These are phyloP conservation scores for Nemotelus pantherinus DNA, from an alignment of 2,888 invertebrate species.

Conservation along the genomic window DNA sequence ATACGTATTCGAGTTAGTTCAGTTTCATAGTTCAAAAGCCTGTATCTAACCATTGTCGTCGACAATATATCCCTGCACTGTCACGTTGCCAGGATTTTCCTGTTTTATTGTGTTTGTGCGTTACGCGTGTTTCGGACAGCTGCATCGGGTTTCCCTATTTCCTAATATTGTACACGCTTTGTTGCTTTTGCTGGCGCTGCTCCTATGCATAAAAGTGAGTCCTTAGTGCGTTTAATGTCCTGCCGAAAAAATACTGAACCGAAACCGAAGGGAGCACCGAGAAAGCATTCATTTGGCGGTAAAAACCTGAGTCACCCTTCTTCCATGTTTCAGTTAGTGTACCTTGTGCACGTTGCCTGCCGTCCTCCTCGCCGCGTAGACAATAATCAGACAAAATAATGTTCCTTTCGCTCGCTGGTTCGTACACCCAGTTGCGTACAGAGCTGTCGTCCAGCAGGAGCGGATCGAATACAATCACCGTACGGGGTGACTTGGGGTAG, in stretches of 20 bases:
- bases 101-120: conserved; percentile 32
- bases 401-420: too few species aligned
- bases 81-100: not conserved
- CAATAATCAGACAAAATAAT: too few species aligned
- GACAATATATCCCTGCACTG: not conserved
- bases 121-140: conserved; percentile 42
- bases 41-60: not conserved
- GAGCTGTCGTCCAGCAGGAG: not conserved
- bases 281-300: conserved; percentile 13
- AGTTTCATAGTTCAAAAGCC: not conserved
- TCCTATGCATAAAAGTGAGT: conserved; percentile 16
- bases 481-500: conserved; percentile 28
- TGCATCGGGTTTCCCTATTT: conserved; percentile 24
- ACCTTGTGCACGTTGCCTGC: not conserved
- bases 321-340: not conserved
- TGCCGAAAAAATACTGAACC: conserved; percentile 17
- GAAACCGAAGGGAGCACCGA: not conserved
- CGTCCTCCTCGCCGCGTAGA: not conserved
- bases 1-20: too few species aligned
- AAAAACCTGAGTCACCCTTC: conserved; percentile 29
- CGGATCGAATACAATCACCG: not conserved
- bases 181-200: not conserved
- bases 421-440: not conserved
- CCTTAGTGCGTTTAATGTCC: not conserved
- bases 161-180: not conserved